These are phyloP conservation scores for Petromus typicus DNA, from an alignment of 2,113 vertebrate species.

Conservation along the genomic window DNA sequence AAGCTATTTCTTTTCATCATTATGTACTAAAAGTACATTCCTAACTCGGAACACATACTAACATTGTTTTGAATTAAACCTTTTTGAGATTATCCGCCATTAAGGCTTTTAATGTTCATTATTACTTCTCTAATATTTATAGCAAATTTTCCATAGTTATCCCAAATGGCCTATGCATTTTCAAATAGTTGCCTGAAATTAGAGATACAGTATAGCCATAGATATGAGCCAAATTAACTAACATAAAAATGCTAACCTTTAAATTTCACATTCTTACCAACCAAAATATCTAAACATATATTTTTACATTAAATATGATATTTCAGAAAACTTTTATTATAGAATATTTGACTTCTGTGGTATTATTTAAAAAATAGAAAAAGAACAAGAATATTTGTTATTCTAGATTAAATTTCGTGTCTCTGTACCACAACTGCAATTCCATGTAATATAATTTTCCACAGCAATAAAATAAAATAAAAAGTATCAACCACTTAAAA, in stretches of 20 bases:
- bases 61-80: background rate
- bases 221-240: background rate
- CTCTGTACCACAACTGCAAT: conserved; percentile 64
- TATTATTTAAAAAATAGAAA: conserved; percentile 60
- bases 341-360: conserved; percentile 59
- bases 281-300: conserved; percentile 53
- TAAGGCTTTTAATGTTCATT: background rate
- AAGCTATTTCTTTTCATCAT: background rate
- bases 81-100: background rate
- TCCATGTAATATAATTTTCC: conserved; percentile 64
- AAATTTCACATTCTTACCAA: conserved; percentile 57
- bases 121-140: conserved; percentile 47
- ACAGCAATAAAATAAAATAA: conserved; percentile 63
- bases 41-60: background rate
- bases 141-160: background rate
- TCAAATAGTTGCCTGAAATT: conserved; percentile 51
- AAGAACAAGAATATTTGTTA: conserved; percentile 62
- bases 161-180: background rate
- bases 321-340: conserved; percentile 51
- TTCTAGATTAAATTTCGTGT: conserved; percentile 64
- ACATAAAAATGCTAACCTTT: background rate
- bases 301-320: conserved; percentile 61
- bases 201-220: conserved; percentile 26
- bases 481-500: conserved; percentile 16
- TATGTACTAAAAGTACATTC: background rate